These are phyloP conservation scores for Eupeodes latifasciatus DNA, from an alignment of 2,888 invertebrate genomes.

Conservation along the genomic window DNA sequence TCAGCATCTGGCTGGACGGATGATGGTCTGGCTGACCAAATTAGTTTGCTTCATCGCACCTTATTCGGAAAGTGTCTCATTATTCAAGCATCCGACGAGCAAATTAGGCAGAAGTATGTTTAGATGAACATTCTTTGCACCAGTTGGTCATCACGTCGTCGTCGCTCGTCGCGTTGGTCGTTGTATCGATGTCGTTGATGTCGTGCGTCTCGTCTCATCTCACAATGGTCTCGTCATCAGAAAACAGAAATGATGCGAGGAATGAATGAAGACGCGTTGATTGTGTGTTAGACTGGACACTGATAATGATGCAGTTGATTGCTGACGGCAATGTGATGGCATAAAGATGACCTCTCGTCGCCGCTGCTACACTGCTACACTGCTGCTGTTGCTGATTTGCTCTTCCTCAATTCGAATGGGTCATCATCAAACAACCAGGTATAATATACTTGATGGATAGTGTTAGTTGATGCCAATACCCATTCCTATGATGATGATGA, in stretches of 20 bases:
- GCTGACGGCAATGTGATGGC: conserved; percentile 40
- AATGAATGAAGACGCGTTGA: conserved; percentile 69
- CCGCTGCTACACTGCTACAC: too few relatives aligned
- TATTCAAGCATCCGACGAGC: conserved; percentile 76
- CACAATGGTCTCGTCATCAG: background rate
- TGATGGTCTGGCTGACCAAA: conserved; percentile 63
- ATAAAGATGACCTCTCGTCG: conserved; percentile 49
- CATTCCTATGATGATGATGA: background rate
- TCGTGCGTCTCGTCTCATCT: background rate
- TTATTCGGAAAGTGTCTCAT: conserved; percentile 76
- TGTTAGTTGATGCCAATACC: too few relatives aligned
- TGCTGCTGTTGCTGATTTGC: background rate
- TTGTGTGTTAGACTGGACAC: conserved; percentile 55
- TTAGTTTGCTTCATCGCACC: conserved; percentile 74
- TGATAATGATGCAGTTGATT: conserved; percentile 70
- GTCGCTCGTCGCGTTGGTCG: background rate
- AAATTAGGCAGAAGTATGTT: conserved; percentile 75
- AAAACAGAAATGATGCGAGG: background rate
- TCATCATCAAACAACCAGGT: conserved; percentile 17
- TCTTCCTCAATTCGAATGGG: conserved; percentile 60
- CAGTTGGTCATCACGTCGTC: conserved; percentile 37
- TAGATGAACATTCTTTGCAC: conserved; percentile 74
- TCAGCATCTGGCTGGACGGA: conserved; percentile 10
- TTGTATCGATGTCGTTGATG: background rate
- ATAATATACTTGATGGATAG: too few relatives aligned